Evolutionary conservation across 2,888 invertebrate species (phyloP).

Genomic region (Glaucopsyche alexis): DNA sequence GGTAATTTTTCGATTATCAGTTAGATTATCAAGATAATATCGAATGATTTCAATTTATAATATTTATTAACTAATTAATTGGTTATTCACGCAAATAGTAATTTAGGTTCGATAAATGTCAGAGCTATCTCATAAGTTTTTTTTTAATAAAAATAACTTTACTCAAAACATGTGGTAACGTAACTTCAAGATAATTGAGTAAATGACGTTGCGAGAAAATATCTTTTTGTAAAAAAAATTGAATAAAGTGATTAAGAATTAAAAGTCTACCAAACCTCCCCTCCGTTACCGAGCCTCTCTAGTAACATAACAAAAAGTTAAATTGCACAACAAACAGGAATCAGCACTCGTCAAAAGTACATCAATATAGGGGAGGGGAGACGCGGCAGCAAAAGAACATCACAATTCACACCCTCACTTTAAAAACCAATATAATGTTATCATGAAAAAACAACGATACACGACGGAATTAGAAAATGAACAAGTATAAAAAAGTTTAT

Average conservation of each 20-base stretch:
- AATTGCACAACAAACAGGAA: constrained; percentile 71
- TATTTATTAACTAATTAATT: constrained; percentile 12
- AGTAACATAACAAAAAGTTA: constrained; percentile 61
- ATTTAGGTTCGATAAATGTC: constrained; percentile 9
- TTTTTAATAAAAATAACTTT: neutral
- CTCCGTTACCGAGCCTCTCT: constrained; percentile 44
- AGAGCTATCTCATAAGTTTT: neutral
- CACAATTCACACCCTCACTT: constrained; percentile 45
- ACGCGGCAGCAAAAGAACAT: constrained; percentile 52
- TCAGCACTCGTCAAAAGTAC: constrained; percentile 75
- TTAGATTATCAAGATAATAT: constrained; percentile 1
- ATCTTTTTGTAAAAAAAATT: neutral
- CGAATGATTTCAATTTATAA: neutral
- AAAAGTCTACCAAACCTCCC: constrained; percentile 46
- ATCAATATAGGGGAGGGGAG: constrained; percentile 66
- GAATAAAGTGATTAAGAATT: constrained; percentile 2
- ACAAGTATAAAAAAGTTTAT: neutral
- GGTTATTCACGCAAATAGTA: neutral
- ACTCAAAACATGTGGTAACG: neutral
- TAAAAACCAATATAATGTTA: constrained; percentile 43
- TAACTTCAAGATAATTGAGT: neutral
- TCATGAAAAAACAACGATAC: neutral
- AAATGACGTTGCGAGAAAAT: neutral
- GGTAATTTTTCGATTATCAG: neutral
- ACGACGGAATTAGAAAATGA: neutral